A percentile compares a stretch with the other conserved stretches of the same genome.
Evolutionary conservation across 2,113 vertebrate species (phyloP).

Genomic region (Urocolius indicus): DNA sequence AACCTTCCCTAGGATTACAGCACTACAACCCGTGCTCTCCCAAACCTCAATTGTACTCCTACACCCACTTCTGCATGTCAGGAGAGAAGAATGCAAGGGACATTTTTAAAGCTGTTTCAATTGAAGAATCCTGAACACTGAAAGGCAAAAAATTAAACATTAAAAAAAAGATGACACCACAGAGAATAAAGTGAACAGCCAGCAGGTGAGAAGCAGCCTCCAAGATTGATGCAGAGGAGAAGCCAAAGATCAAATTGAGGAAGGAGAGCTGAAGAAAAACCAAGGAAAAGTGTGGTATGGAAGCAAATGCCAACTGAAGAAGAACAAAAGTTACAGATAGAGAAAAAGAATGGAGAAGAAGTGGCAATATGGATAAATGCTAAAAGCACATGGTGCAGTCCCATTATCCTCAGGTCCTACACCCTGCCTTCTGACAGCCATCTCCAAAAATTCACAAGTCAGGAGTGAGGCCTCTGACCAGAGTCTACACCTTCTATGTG

Average conservation of each 20-base stretch:
- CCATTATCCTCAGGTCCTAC: neutral
- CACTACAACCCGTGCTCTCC: neutral
- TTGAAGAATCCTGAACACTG: neutral
- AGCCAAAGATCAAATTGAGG: neutral
- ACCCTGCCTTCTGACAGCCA: neutral
- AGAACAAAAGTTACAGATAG: neutral
- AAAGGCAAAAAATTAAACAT: neutral
- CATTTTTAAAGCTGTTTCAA: neutral
- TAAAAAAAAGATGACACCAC: neutral
- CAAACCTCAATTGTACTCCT: neutral
- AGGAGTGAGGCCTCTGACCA: neutral
- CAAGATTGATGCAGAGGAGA: neutral
- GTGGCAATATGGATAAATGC: neutral
- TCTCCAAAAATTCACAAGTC: neutral
- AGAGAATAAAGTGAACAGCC: neutral
- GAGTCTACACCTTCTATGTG: neutral
- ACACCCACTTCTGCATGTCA: neutral
- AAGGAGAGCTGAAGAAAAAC: neutral
- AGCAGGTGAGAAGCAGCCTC: neutral
- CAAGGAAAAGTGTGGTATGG: neutral
- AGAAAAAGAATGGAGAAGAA: neutral
- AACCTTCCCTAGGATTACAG: neutral
- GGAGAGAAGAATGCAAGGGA: neutral
- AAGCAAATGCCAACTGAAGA: neutral
- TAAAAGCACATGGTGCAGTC: fast-evolving